Evolutionary conservation across 2,888 invertebrate genomes (phyloP), one percentile per base, ranked within the genome.

Genomic region (Apantesis nais): DNA sequence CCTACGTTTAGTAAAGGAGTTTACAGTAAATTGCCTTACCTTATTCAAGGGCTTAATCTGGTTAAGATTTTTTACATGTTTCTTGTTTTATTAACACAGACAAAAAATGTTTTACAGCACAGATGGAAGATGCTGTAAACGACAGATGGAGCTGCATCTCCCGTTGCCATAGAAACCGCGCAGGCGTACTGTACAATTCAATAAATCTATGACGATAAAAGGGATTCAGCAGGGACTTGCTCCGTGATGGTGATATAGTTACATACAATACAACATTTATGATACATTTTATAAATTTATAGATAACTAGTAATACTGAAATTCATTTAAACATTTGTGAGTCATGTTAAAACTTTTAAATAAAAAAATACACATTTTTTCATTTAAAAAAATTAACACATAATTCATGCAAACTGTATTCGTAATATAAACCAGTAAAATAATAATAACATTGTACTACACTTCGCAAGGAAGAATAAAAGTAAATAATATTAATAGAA

Each of bases 91-190:
- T 73, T 71, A 68, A 67, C 65, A 37, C 62, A 34, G 41, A 69
- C 48, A 62, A 74, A 76, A 76, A 72, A 74, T 75, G 77, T 83
- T 73, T 85, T 83, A 82, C 74, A 78, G 78, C 80, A 79, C 84
- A 88, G 88, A 86, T 85, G 86, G 78, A 67, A 86, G 92, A 93
- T 88, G 92, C 92, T 94, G 91, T 71, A 74, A 74, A 71, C 84
- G 75, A 74, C 80, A 88, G 88, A 88, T 89, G 90, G 88, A 88
- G 89, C 82, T 79, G 80, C 78, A 85, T 91, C 93, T 86, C 83
- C 39, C 61, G 89, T 89, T 86, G 79, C 80, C 83, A 83, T 85
- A 85, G 85, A 71, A 78, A 91, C 87, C 78, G 89, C 94, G 93
- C 94, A 93, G 80, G 88, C 94, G 94, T 87, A 68, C n/a, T 73